Base-by-base conservation (phyloP, 2,888 invertebrate species). In the Drosophila bunnanda region DNA sequence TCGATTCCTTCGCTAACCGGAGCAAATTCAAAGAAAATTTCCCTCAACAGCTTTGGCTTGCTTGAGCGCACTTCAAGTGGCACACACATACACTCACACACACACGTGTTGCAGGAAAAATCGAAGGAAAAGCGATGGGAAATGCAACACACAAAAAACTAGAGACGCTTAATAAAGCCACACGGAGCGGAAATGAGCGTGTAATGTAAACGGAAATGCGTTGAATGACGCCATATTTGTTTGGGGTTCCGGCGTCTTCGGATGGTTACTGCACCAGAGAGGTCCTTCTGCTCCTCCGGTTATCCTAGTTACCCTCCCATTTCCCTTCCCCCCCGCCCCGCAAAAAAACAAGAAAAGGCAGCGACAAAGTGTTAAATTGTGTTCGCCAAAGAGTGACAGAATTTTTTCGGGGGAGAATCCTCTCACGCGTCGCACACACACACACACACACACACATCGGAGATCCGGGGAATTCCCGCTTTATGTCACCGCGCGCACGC, bases 191-290 rank as follows among this genome's bases (percentile, higher is more conserved):
- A 88, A 85, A 85, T 85, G 86, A 88, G 88, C 80, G 75, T 86
- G 88, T 86, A 83, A 85, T 85, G 80, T 88, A 78, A 85, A 80
- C 88, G 88, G 88, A 88, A 86, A 84, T 84, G 84, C 88, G 80
- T 88, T 82, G 65, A 84, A 84, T 72, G 88, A 78, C 88, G 88
- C 78, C 84, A 88, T 84, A 75, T 72, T 72, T 72, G 74, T 46
- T 57, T 50, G 55, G 32, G 55, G 43, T 34, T 46, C 30, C 41
- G 34, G 30, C 15, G n/a, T n/a, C 25, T 25, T 25, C 25, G 25
- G 25, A 34, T 53, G 13, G 25, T 43, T 46, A 28, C 30, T 48
- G 30, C 30, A 48, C 17, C 30, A 48, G 38, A 48, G 38, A 39
- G 39, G 17, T 39, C 39, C 36, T 36, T 66, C 65, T 76, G 60